Base-by-base conservation (phyloP, 1,140 invertebrate genomes). In the Uloborus diversus region DNA sequence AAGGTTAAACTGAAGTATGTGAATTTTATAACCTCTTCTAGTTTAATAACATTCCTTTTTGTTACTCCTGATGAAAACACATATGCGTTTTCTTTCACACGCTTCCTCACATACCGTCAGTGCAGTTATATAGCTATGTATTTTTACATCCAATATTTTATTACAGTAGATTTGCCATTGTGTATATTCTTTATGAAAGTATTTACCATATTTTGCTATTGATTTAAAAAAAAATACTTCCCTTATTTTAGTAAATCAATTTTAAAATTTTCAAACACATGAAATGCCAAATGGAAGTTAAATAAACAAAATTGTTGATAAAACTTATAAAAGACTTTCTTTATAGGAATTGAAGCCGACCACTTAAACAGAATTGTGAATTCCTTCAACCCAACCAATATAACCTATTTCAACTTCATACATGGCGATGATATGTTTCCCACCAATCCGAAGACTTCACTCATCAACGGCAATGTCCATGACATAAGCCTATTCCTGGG, bases 371-470 rank as follows among this genome's bases (percentile, higher is more conserved):
- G 42, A 27, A 37, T 25, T 5, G 14, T 42, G 2, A 17, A 14
- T 3, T 13, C 27, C 14, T 30, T 70, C 17, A 57, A n/a, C 20
- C n/a, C 33, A 3, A 57, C 33, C 37, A 30, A 49, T 14, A 30
- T 57, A 14, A n/a, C 51, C n/a, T n/a, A 32, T 25, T 14, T 59
- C 13, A 59, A 42, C 25, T 56, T 56, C 1, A 59, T 23, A 61
- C 61, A 42, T 14, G 69, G 51, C 9, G 69, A 71, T n/a, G 23
- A 71, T 17, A 37, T 71, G 20, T 25, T 71, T 2, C 69, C 69
- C 14, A 1, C 4, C 13, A 61, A 61, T 30, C 28, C 69, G 27
- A 53, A 35, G 13, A 0, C 37, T 7, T 13, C 32, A 7, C 5
- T 71, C 13, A n/a, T 42, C 7, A 13, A 30, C 0, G 69, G 56